These are phyloP conservation scores for Uloborus plumipes DNA, from an alignment of 2,888 invertebrate species.

Conservation along the genomic window DNA sequence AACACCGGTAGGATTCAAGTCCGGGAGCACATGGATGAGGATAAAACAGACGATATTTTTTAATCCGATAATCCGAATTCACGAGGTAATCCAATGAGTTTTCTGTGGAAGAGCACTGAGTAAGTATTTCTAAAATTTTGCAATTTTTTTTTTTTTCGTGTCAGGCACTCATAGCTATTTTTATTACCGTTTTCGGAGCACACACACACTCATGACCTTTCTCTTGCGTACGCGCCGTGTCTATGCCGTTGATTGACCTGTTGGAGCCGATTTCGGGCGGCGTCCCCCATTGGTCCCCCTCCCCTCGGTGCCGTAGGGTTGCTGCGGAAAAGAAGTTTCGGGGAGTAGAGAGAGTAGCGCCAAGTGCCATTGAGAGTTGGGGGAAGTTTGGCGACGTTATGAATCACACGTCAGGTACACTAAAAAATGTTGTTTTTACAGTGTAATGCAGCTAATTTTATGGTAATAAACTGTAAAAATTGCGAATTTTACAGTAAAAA, in stretches of 20 bases:
- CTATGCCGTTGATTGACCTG: conserved; percentile 54
- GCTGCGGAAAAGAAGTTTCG: neutral
- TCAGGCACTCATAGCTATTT: neutral
- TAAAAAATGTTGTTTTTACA: too few relatives aligned
- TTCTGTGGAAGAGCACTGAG: conserved; percentile 13
- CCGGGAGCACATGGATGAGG: conserved; percentile 26
- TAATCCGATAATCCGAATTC: conserved; percentile 29
- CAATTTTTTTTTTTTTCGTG: too few relatives aligned
- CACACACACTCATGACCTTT: conserved; percentile 21
- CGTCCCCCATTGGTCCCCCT: conserved; percentile 16
- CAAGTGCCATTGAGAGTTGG: conserved; percentile 3
- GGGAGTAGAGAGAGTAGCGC: conserved; percentile 21
- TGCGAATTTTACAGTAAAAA: too few relatives aligned
- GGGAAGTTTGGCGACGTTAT: neutral
- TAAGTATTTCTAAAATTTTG: neutral
- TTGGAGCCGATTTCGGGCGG: conserved; percentile 24
- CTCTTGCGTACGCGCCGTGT: neutral
- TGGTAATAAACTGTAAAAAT: too few relatives aligned
- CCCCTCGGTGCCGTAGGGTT: conserved; percentile 14
- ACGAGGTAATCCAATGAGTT: conserved; percentile 36
- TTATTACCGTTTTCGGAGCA: neutral
- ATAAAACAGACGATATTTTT: neutral
- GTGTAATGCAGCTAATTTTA: too few relatives aligned
- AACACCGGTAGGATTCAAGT: conserved; percentile 45
- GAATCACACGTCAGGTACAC: too few relatives aligned